A percentile compares a stretch with the other conserved stretches of the same genome.
Evolutionary conservation across 1,140 invertebrate species (phyloP).

Genomic region (Acromyrmex charruanus): DNA sequence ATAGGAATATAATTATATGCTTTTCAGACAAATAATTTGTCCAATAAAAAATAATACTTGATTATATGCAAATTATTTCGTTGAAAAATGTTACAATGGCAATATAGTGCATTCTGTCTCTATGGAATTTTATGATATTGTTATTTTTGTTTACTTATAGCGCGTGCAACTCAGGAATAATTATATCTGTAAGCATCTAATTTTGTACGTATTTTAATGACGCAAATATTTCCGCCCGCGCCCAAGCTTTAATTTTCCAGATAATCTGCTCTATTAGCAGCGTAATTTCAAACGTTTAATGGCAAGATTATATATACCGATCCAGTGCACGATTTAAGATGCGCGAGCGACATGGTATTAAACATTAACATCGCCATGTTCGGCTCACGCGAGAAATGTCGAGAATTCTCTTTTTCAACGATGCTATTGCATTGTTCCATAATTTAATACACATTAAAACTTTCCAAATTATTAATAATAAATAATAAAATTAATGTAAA

Average conservation of each 20-base stretch:
- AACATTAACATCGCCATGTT: constrained; percentile 33
- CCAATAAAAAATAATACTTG: constrained; percentile 21
- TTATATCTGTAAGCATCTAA: constrained; percentile 52
- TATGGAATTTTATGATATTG: constrained; percentile 16
- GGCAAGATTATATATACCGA: constrained; percentile 31
- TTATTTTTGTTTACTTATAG: constrained; percentile 28
- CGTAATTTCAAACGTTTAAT: constrained; percentile 57
- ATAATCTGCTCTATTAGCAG: constrained; percentile 44
- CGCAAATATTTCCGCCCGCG: constrained; percentile 34
- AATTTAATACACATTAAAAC: constrained; percentile 30
- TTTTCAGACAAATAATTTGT: constrained; percentile 37
- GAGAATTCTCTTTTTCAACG: not conserved
- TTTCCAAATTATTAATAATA: not conserved
- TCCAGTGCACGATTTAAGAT: constrained; percentile 48
- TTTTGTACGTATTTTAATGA: constrained; percentile 53
- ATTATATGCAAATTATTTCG: constrained; percentile 3
- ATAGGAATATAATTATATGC: constrained; percentile 3
- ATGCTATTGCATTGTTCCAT: not conserved
- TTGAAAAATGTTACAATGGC: constrained; percentile 5
- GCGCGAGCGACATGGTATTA: constrained; percentile 40
- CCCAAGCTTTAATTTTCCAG: constrained; percentile 40
- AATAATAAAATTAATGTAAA: constrained; percentile 16
- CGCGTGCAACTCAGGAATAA: constrained; percentile 10
- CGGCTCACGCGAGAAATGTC: constrained; percentile 20
- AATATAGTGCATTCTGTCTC: not conserved